Base-by-base conservation (phyloP, 2,113 vertebrate genomes). In the Meriones unguiculatus region DNA sequence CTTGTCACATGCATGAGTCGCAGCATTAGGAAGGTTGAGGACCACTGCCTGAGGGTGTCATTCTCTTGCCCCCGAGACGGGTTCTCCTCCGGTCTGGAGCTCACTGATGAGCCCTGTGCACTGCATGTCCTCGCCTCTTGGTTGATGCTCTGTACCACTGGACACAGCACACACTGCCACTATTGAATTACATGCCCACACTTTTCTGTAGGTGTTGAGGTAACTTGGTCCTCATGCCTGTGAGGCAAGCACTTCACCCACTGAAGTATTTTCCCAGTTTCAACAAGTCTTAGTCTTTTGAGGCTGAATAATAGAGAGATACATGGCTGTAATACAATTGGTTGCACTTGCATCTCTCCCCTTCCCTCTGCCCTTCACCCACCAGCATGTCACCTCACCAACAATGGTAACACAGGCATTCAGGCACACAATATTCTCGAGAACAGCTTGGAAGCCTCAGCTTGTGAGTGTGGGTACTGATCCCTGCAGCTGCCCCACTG, bases 331-430 rank as follows among this genome's bases (percentile, higher is more conserved):
- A 28, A 14, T 25, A 87, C 64, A 50, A 0, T 1, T 0, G 7
- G 0, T 3, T 4, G 8, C 30, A 17, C 2, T 70, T 24, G 25
- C 30, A 65, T 25, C 15, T 13, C 15, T 13, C 14, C 65, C 46
- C 32, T 17, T 28, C 25, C 28, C 20, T 9, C 0, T 0, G 1
- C 0, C 2, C 59, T 14, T 9, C 0, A 1, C 11, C 59, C 28
- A 7, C 35, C 6, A 87, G 64, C 20, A 4, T 0, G 30, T 82
- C 65, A 30, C 0, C 5, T 70, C 24, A 9, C 28, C 76, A 24
- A 0, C 2, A n/a, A 0, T 2, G 54, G 15, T 1, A 11, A 30
- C 18, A 41, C 65, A 54, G 72, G 70, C 87, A 73, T 64, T n/a
- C n/a, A 10, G 76, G 25, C 32, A 75, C 8, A 41, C 4, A 30